phyloP scores from a whole-genome alignment of 2,888 invertebrate genomes.

The Eupsilia transversa region DNA sequence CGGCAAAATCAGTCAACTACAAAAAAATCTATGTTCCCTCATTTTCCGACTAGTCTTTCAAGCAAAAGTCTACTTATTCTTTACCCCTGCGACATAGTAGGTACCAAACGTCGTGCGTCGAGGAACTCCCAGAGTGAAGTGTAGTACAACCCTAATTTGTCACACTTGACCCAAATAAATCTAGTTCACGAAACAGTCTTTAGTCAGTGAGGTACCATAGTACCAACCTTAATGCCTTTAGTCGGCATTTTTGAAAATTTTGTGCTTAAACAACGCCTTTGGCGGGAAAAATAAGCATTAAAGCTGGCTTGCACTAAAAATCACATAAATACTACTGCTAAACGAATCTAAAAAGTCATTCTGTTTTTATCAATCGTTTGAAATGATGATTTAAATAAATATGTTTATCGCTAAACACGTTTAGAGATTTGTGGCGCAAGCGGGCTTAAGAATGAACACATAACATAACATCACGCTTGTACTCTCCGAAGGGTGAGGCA shows the following conservation, averaged over 20 bases:
- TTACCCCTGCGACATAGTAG: slow-evolving; percentile 1
- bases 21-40: background rate
- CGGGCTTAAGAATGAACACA: background rate
- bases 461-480: no score
- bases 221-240: no score
- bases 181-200: slow-evolving; percentile 61
- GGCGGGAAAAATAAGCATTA: no score
- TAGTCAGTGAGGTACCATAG: no score
- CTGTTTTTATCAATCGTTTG: no score
- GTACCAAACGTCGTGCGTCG: background rate
- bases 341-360: background rate
- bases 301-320: no score
- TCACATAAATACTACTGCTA: background rate
- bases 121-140: slow-evolving; percentile 42
- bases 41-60: slow-evolving; percentile 6
- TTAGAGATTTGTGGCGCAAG: background rate
- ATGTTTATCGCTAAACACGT: background rate
- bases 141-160: slow-evolving; percentile 68
- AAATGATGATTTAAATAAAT: background rate
- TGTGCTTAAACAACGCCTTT: background rate
- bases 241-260: slow-evolving; percentile 31
- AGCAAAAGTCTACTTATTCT: background rate
- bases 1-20: background rate
- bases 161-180: slow-evolving; percentile 76
- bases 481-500: background rate